Conservation (phyloP, 2,888 invertebrate species). For the Apantesis nais region DNA sequence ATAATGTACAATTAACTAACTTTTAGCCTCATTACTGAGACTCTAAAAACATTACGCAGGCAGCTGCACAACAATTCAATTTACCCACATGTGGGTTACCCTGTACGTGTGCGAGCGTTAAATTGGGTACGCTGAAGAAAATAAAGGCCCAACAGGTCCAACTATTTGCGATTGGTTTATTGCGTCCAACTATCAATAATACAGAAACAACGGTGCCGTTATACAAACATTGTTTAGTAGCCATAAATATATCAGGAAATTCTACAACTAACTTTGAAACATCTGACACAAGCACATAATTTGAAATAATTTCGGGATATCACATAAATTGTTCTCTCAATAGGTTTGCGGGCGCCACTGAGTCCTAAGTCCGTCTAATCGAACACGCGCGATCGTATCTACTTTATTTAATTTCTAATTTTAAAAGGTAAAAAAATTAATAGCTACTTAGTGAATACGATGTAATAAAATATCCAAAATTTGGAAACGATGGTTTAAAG, state of each 20-base stretch:
- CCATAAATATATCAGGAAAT: background rate
- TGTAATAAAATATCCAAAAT: too few species aligned
- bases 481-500: too few species aligned
- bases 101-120: background rate
- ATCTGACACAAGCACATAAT: background rate
- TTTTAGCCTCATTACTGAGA: too few species aligned
- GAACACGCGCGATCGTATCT: constrained; percentile 28
- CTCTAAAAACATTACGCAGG: too few species aligned
- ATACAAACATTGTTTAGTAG: background rate
- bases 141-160: too few species aligned
- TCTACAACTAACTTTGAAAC: background rate
- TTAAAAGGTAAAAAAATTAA: too few species aligned
- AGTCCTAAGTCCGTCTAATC: constrained; percentile 13
- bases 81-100: too few species aligned
- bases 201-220: background rate
- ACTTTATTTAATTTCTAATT: constrained; percentile 40
- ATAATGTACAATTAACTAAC: too few species aligned
- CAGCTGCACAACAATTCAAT: background rate
- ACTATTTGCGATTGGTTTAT: background rate
- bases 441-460: too few species aligned
- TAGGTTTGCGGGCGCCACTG: background rate
- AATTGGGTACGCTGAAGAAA: background rate
- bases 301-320: background rate
- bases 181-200: background rate
- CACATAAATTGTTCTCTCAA: background rate